These are phyloP conservation scores for Hiodon tergisus DNA, from an alignment of 2,113 vertebrate genomes.

Conservation along the genomic window DNA sequence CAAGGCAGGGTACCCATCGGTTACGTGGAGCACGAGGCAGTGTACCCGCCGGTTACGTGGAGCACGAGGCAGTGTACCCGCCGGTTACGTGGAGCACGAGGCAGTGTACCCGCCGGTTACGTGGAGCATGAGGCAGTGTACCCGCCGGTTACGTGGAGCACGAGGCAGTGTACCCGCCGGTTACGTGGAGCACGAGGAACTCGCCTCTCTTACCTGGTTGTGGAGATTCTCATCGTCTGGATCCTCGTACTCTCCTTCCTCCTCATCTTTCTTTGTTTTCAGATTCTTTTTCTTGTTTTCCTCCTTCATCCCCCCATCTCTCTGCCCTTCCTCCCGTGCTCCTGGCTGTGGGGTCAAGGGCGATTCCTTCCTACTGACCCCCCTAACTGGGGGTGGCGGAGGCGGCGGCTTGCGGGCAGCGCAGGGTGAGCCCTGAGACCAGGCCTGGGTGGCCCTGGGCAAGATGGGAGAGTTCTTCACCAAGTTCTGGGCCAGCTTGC, in stretches of 20 bases:
- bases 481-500: constrained; percentile 45
- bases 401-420: constrained; percentile 63
- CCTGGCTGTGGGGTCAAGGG: constrained; percentile 1
- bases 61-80: too few relatives aligned
- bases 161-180: too few relatives aligned
- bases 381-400: constrained; percentile 64
- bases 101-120: too few relatives aligned
- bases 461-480: constrained; percentile 59
- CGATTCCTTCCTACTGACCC: constrained; percentile 59
- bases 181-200: too few relatives aligned
- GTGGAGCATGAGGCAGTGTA: too few relatives aligned
- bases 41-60: too few relatives aligned
- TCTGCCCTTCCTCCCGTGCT: constrained; percentile 11
- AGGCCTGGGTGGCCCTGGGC: constrained; percentile 48
- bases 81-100: too few relatives aligned
- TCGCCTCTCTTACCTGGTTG: constrained; percentile 49
- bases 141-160: too few relatives aligned
- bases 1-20: too few relatives aligned
- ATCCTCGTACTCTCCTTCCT: constrained; percentile 37
- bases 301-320: constrained; percentile 33
- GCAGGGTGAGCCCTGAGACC: constrained; percentile 57
- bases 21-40: too few relatives aligned
- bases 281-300: constrained; percentile 33
- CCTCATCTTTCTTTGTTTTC: constrained; percentile 33
- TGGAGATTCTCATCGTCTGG: constrained; percentile 25